Evolutionary conservation across 1,140 invertebrate genomes (phyloP), one percentile per base, ranked within the genome.

Genomic region (Hyposmocoma kahamanoa): DNA sequence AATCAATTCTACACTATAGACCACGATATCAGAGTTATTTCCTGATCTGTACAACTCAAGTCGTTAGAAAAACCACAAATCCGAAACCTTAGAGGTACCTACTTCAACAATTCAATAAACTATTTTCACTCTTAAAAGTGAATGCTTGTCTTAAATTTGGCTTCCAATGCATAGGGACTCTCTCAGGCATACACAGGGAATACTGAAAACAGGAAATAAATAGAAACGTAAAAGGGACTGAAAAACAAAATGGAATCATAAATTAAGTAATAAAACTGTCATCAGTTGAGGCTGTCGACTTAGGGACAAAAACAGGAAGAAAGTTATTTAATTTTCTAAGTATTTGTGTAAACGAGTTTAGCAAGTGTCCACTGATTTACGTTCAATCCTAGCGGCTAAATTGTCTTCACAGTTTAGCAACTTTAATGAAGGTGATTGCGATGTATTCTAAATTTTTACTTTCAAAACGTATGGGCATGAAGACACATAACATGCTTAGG

Each of bases 171-270:
- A 86, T 84, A 63, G 75, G 74, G 60, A 87, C 83, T 84, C 85
- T 86, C 62, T 84, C 79, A 59, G 85, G 85, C 85, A 87, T 87
- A 87, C 77, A 86, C 74, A 87, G 71, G 72, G 81, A 84, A 71
- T 80, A 87, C 84, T 87, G 79, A 76, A 86, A 88, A 79, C 73
- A 56, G 53, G 62, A 78, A 77, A 81, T 73, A 84, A 86, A 87
- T 84, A 73, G 82, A 77, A 77, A 74, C 62, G 56, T 78, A 79
- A 66, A 74, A 70, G 47, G 52, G 65, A 53, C 43, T 62, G 56
- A 74, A 54, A 62, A 61, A 59, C 48, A 52, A 42, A 45, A 49
- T 46, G 18, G 53, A 52, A 46, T 52, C 56, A 45, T 48, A 53
- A 47, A 51, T 45, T 26, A 59, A 51, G 15, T 17, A 36, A 36